Evolutionary conservation across 2,888 invertebrate species (phyloP), one percentile per base, ranked within the genome.

Genomic region (Argyresthia goedartella): DNA sequence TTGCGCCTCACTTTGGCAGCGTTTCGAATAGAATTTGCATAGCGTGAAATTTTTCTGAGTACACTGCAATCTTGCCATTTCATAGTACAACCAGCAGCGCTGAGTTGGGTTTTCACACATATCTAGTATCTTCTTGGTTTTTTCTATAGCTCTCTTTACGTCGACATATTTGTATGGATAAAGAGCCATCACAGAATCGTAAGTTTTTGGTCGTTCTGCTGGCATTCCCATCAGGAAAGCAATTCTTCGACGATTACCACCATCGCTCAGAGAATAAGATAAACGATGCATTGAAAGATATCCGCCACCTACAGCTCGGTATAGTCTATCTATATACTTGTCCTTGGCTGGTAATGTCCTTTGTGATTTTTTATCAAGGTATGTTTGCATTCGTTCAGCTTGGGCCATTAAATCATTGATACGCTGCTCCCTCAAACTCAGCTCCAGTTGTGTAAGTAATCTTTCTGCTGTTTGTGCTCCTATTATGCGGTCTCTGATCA

Each of bases 51-150:
- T 86, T 56, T 85, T 86, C 56, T 85, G 84, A 3, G 69, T 67
- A 51, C 73, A 75, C 34, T 81, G 67, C 41, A 86, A 60, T n/a
- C 80, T 65, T 54, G 86, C 69, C 42, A 86, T 55, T 62, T 86
- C 86, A 51, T 85, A 86, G 77, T 76, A 75, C 15, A 86, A 59
- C 84, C 85, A 86, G 60, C 85, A 86, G 56, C 76, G 80, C 82
- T 81, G 81, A 10, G 76, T 81, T 0, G 75, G 65, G 58, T 86
- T 85, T 62, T 86, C 86, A 56, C 84, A 85, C 81, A 84, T 82
- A 36, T 86, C 81, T 4, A 86, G 66, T 14, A 71, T 69, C 1
- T 63, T 59, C 8, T 64, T 57, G 0, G 81, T 76, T 60, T 74
- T 84, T 45, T 73, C 69, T 1, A 73, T 81, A 8, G 81, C 84